These are phyloP conservation scores for Psittacula cyanocephala DNA, from an alignment of 2,113 vertebrate genomes.

Conservation along the genomic window DNA sequence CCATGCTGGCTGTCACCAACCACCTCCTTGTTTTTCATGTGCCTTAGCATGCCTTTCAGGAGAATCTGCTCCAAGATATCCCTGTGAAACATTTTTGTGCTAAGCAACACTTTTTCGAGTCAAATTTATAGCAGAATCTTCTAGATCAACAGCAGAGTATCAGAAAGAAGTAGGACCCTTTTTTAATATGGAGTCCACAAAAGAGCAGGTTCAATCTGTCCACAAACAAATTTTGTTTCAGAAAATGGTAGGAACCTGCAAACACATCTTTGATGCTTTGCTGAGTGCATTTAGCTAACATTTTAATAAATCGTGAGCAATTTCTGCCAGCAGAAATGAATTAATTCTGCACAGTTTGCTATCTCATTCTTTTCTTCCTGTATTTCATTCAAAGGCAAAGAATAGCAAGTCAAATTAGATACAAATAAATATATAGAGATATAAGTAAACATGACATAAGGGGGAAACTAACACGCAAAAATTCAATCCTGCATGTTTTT, in stretches of 20 bases:
- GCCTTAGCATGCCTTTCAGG: too few relatives aligned
- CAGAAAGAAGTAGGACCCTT: neutral
- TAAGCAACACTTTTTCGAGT: neutral
- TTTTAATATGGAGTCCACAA: neutral
- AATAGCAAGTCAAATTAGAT: neutral
- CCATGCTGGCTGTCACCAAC: too few relatives aligned
- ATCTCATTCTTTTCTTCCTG: neutral
- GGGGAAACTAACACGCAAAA: neutral
- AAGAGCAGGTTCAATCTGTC: neutral
- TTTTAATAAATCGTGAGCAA: neutral
- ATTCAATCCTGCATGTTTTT: neutral
- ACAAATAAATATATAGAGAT: neutral
- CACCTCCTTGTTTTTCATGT: too few relatives aligned
- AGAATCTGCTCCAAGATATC: neutral
- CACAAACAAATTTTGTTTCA: neutral
- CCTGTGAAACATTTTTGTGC: neutral
- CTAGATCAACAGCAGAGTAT: neutral
- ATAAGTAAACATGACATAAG: neutral
- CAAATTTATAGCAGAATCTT: neutral
- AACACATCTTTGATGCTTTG: neutral
- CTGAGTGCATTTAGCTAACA: neutral
- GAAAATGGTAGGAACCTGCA: neutral
- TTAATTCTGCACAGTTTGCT: neutral
- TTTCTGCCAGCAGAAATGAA: neutral
- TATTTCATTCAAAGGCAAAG: neutral